Conservation (phyloP, 2,888 invertebrate genomes). For the Tachina lurida region DNA sequence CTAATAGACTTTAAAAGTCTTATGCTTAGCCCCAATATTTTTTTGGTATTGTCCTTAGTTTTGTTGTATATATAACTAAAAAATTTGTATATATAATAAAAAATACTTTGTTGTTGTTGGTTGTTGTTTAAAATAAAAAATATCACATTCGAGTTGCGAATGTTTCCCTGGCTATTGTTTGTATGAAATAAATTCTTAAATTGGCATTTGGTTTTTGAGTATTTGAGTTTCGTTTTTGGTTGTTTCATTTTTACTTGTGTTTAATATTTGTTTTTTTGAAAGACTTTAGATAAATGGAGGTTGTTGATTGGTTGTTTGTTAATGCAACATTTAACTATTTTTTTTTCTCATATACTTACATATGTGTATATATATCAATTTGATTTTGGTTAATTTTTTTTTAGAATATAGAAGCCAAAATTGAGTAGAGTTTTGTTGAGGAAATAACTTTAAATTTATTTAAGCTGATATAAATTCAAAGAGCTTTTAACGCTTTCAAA, state of each 20-base stretch:
- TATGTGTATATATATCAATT: constrained; percentile 79
- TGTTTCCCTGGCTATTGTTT: constrained; percentile 83
- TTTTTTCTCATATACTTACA: constrained; percentile 40
- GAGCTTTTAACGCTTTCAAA: no score
- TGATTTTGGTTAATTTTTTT: constrained; percentile 76
- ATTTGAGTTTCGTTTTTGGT: constrained; percentile 64
- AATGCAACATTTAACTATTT: constrained; percentile 70
- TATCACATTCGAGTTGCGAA: constrained; percentile 83
- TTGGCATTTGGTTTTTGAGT: constrained; percentile 75
- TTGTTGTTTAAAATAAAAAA: constrained; percentile 77
- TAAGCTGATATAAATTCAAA: not conserved
- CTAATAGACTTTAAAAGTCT: constrained; percentile 52
- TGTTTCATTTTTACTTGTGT: constrained; percentile 49
- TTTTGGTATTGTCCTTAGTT: constrained; percentile 55
- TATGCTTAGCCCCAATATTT: constrained; percentile 11
- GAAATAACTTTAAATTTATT: constrained; percentile 33
- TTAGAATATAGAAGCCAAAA: constrained; percentile 71
- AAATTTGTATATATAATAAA: constrained; percentile 74
- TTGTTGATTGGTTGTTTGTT: constrained; percentile 73
- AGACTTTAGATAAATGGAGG: constrained; percentile 66
- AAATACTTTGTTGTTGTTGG: constrained; percentile 73
- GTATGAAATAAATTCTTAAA: constrained; percentile 80
- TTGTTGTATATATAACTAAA: constrained; percentile 53
- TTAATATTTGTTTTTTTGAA: constrained; percentile 44
- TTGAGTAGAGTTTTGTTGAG: constrained; percentile 22